Percentiles rank a stretch among this genome's conserved stretches.
Conservation (phyloP, 2,888 invertebrate genomes). For the Clostera curtula region DNA sequence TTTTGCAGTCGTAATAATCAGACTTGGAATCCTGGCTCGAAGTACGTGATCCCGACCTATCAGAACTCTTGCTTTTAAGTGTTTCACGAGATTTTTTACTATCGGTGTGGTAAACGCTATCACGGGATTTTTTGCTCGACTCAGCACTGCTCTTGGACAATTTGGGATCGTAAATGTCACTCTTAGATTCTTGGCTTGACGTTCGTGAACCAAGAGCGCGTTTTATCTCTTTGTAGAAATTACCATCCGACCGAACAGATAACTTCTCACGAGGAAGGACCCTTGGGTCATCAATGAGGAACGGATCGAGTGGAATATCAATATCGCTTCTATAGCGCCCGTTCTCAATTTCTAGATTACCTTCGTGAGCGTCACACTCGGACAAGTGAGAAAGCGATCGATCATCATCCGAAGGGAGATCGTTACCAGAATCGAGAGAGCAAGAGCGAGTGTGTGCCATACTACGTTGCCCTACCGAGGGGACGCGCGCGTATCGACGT, state of each 20-base stretch:
- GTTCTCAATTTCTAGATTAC: conserved; percentile 73
- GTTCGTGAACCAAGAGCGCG: conserved; percentile 77
- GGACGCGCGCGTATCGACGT: conserved; percentile 38
- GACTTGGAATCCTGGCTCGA: conserved; percentile 84
- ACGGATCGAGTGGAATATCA: conserved; percentile 84
- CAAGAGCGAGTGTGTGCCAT: conserved; percentile 77
- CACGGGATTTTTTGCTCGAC: conserved; percentile 78
- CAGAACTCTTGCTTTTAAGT: conserved; percentile 77
- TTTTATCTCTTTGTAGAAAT: conserved; percentile 81
- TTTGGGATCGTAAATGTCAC: conserved; percentile 80
- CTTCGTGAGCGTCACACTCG: conserved; percentile 69
- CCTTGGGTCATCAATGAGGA: conserved; percentile 85
- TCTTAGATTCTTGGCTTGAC: conserved; percentile 82
- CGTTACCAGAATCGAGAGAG: conserved; percentile 85
- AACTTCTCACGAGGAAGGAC: conserved; percentile 82
- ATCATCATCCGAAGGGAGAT: conserved; percentile 83
- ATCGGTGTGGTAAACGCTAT: conserved; percentile 78
- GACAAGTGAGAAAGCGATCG: conserved; percentile 73
- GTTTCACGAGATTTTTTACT: conserved; percentile 79
- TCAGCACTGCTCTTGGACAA: conserved; percentile 78
- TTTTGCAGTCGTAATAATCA: conserved; percentile 80
- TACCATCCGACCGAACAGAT: conserved; percentile 82
- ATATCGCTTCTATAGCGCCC: conserved; percentile 80
- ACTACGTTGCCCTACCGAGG: conserved; percentile 40
- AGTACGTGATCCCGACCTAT: conserved; percentile 76